Conservation (phyloP, 2,113 vertebrate genomes). For the Cercopithecus mona region DNA sequence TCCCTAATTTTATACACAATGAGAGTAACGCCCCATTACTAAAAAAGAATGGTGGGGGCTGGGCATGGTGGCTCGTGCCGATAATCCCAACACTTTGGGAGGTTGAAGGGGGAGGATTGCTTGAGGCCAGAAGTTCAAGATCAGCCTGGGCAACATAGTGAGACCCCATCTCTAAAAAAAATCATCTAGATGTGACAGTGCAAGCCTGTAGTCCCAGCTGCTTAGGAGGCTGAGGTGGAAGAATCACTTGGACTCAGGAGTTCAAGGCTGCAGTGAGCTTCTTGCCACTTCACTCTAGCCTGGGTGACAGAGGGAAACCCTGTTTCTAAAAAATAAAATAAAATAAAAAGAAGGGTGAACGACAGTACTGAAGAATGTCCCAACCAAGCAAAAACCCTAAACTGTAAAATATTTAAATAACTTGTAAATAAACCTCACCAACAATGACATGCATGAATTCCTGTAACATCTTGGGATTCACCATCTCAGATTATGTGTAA, state of each 20-base stretch:
- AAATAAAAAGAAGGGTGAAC: background rate
- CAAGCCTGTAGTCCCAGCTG: background rate
- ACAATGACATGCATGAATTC: background rate
- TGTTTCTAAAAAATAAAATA: background rate
- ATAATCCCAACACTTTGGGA: background rate
- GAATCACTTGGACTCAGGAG: no score
- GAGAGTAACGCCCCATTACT: accelerated
- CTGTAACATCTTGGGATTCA: background rate
- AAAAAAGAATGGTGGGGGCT: background rate
- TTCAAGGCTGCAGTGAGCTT: no score
- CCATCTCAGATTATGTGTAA: background rate
- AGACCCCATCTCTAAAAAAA: background rate
- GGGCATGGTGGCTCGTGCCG: background rate
- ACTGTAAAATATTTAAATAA: background rate
- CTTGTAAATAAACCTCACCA: background rate
- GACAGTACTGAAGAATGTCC: background rate
- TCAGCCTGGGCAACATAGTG: background rate
- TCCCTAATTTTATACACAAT: background rate
- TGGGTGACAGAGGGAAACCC: background rate
- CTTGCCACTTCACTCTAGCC: background rate
- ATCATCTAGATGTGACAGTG: accelerated
- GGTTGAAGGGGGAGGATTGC: background rate
- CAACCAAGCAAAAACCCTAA: background rate
- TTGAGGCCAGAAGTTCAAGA: background rate
- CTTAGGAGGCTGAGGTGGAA: no score